Conservation (phyloP, 1,140 invertebrate genomes). For the Euwallacea similis region DNA sequence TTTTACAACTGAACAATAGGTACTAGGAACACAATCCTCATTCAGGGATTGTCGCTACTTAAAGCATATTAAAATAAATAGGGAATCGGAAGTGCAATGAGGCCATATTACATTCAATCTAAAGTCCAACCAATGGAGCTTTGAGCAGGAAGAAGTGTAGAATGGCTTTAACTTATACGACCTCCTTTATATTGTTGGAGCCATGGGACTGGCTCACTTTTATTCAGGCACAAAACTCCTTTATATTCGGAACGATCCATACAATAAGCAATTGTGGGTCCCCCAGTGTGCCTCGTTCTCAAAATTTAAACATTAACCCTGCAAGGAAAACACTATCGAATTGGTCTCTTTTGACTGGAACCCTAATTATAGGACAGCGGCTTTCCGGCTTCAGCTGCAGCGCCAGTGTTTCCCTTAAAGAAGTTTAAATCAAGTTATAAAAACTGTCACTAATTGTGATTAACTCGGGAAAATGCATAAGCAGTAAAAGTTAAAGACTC, state of each 20-base stretch:
- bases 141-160: not conserved
- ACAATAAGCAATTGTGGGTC: slow-evolving; percentile 2
- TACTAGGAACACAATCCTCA: too few relatives aligned
- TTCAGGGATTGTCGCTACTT: too few relatives aligned
- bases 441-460: not conserved
- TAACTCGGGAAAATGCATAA: not conserved
- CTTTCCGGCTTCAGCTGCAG: not conserved
- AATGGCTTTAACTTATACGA: slow-evolving; percentile 3
- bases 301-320: slow-evolving; percentile 4
- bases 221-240: not conserved
- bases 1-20: too few relatives aligned
- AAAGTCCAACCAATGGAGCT: too few relatives aligned
- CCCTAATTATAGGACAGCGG: not conserved
- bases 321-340: not conserved
- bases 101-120: too few relatives aligned
- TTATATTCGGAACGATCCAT: not conserved
- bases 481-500: not conserved
- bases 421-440: not conserved
- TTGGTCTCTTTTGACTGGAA: not conserved
- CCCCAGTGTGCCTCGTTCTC: not conserved
- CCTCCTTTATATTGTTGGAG: not conserved
- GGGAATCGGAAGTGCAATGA: too few relatives aligned
- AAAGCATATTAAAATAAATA: too few relatives aligned
- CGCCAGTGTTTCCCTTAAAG: not conserved
- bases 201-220: slow-evolving; percentile 2